Evolutionary conservation across 37 sponge, comb jelly and placozoan genomes (phyloP), one percentile per base, ranked within the genome.

Genomic region (Ianthella basta): DNA sequence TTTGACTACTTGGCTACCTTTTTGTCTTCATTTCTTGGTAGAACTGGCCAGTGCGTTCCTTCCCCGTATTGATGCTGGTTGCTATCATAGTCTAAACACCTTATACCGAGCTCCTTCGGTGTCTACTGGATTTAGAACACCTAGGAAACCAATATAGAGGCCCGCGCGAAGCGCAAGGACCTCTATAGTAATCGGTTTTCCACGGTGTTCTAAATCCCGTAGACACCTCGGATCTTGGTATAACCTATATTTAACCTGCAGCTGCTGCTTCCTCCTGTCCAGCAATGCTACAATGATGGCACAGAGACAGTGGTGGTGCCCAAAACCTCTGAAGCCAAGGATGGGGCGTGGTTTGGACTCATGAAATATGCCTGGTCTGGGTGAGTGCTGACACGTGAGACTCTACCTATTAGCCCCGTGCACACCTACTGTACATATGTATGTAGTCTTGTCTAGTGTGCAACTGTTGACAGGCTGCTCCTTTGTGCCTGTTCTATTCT

Each of bases 341-440:
- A 91, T 3, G 50, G 89, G 8, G 30, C 86, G 2, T 94, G 92
- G 97, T 79, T 82, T 27, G 97, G 97, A 36, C 83, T 92, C 82
- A 87, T 84, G 19, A 91, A 91, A 55, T 89, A 89, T 66, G 92
- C 92, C 21, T 97, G 97, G 97, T 88, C 97, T 33, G 97, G 97
- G 93, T 97, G 86, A 82, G 96, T 84, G n/a, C n/a, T n/a, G n/a
- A n/a, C n/a, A n/a, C n/a, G n/a, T n/a, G n/a, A n/a, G n/a, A n/a
- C n/a, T n/a, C n/a, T n/a, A n/a, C n/a, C n/a, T n/a, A n/a, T n/a
- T n/a, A n/a, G n/a, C n/a, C n/a, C n/a, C n/a, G n/a, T n/a, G n/a
- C n/a, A n/a, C n/a, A n/a, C n/a, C n/a, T n/a, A n/a, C n/a, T n/a
- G n/a, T n/a, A n/a, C n/a, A n/a, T n/a, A n/a, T n/a, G n/a, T n/a